Conservation (phyloP, 2,797 vertebrate species). For the Avahi laniger region DNA sequence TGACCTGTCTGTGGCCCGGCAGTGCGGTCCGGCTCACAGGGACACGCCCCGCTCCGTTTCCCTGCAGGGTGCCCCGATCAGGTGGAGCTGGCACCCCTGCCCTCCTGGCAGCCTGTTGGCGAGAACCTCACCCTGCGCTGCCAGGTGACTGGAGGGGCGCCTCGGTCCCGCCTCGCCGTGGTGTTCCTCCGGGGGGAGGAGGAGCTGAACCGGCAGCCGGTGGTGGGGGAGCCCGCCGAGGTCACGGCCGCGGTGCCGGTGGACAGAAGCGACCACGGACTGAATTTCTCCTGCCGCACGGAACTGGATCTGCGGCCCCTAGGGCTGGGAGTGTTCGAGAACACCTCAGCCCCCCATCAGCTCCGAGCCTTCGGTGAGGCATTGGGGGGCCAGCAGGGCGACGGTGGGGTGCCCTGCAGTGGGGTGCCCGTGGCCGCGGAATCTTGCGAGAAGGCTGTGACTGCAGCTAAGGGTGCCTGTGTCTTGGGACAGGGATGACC, state of each 20-base stretch:
- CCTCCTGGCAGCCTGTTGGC: neutral
- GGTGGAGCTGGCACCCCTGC: neutral
- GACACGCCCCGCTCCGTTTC: neutral
- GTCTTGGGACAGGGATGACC: neutral
- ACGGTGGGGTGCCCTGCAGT: too few relatives aligned
- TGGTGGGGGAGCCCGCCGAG: rapidly evolving
- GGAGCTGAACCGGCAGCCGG: neutral
- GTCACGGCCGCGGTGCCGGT: rapidly evolving
- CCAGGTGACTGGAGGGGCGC: rapidly evolving
- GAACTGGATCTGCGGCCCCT: conserved; percentile 52
- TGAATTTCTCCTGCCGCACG: conserved; percentile 53
- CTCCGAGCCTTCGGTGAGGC: conserved; percentile 64
- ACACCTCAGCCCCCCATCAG: neutral
- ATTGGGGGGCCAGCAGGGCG: neutral
- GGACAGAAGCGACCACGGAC: neutral
- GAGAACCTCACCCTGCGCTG: conserved; percentile 30
- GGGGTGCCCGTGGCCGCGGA: neutral
- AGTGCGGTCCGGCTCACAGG: neutral
- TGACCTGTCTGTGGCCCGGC: neutral
- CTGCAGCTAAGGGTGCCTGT: rapidly evolving
- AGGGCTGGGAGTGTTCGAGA: neutral
- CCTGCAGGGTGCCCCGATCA: neutral
- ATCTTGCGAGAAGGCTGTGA: neutral
- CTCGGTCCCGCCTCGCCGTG: neutral
- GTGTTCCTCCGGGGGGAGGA: neutral